Evolutionary conservation across 2,113 vertebrate species (phyloP), one percentile per base, ranked within the genome.

Genomic region (Paraplagusia blochii): DNA sequence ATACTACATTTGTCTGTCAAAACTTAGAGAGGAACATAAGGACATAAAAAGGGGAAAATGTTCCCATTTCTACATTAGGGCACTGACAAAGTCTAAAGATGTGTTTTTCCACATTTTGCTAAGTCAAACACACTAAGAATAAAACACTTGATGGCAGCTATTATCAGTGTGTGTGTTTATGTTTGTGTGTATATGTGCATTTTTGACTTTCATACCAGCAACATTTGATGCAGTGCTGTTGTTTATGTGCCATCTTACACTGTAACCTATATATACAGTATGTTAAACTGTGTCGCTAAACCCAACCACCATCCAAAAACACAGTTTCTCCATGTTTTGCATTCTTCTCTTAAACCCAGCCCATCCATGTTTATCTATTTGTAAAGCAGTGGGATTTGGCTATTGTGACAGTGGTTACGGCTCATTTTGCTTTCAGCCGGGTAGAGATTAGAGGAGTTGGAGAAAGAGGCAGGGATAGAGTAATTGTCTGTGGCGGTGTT

Each of bases 311-410:
- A 39, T 47, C 62, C 69, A 80, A 71, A 56, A 75, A 82, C 79
- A 82, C 80, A 76, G 79, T 82, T 77, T 76, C 56, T 66, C 53
- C 22, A 29, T 29, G 22, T 29, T 29, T 29, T 29, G 22, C 44
- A 2, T 10, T 8, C 44, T 7, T 29, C 3, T 4, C 29, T n/a
- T n/a, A 54, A 4, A 17, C 46, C 11, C 4, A 4, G 5, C 42
- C 53, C n/a, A 12, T n/a, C 55, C 17, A 6, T 15, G 40, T 11
- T 53, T 15, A 11, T 44, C 77, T 84, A 88, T 74, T 97, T 97
- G 63, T 97, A 95, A 53, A 97, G 93, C 63, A 97, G 90, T 11
- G 94, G 95, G 66, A 97, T 93, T 16, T 93, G 91, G 87, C 94
- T 95, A 60, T 94, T 91, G 54, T 96, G 93, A 82, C 95, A 97